phyloP scores from a whole-genome alignment of 2,797 vertebrate species.

The Hephaestus fuliginosus region DNA sequence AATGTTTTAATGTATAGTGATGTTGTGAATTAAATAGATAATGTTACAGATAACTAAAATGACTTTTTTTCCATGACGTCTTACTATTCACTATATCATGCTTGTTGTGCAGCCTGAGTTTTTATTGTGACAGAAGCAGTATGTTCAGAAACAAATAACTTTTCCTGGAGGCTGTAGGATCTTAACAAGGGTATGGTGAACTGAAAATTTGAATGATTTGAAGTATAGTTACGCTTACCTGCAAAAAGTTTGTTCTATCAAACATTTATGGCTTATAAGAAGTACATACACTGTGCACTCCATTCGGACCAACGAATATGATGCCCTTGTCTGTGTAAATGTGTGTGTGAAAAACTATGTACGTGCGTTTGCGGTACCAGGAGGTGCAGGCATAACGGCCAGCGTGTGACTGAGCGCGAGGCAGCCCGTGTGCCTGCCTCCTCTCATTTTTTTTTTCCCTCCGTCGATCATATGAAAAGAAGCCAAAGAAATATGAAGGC shows the following conservation, averaged over 20 bases:
- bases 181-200: neutral
- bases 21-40: neutral
- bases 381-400: slow-evolving; percentile 51
- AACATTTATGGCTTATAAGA: neutral
- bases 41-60: neutral
- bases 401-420: slow-evolving; percentile 72
- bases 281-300: neutral
- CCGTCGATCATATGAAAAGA: slow-evolving; percentile 39
- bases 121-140: neutral
- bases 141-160: neutral
- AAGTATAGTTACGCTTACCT: neutral
- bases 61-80: too few species aligned
- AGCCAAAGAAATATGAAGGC: slow-evolving; percentile 34
- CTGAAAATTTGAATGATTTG: neutral
- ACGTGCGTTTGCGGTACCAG: slow-evolving; percentile 64
- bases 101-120: neutral
- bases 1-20: neutral
- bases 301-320: slow-evolving; percentile 4
- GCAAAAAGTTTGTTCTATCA: neutral
- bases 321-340: slow-evolving; percentile 3
- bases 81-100: neutral
- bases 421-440: slow-evolving; percentile 51
- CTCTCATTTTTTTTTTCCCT: slow-evolving; percentile 15
- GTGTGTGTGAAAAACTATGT: slow-evolving; percentile 20
- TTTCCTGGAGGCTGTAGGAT: neutral